Base-by-base conservation (phyloP, 1,140 invertebrate genomes). In the Drosophila ambigua region DNA sequence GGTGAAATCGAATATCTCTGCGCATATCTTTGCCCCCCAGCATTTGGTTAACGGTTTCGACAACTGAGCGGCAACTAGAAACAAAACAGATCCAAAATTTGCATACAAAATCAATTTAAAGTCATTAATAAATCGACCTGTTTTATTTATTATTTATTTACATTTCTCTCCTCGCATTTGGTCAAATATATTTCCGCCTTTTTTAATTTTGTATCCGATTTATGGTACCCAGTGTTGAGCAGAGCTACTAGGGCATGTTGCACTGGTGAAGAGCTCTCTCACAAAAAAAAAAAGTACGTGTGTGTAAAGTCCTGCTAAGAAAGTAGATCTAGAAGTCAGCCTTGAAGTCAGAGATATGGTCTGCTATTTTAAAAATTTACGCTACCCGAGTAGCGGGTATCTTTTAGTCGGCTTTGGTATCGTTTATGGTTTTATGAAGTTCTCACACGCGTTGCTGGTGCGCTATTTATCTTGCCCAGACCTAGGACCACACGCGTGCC, bases 51-150 rank as follows among this genome's bases (percentile, higher is more conserved):
- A 68, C 72, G 69, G 71, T 64, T 65, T 65, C 68, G 60, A 23
- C 62, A 74, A 66, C 61, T 57, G 15, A 60, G 54, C 72, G 45
- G 55, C 50, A 50, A 75, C 54, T 51, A 59, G 26, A 76, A 67
- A 62, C 64, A 55, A 57, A 72, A 69, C 50, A 57, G 46, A 79
- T 9, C 8, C 61, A 39, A 49, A 57, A 85, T 85, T 85, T 75
- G 81, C 81, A 85, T 85, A 82, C 57, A 66, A 78, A 87, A 75
- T 82, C 81, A 39, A 78, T 85, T 88, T 71, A 55, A 67, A 72
- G 83, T 76, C 82, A 85, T 85, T 82, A 85, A 78, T 82, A 85
- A 85, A 85, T 82, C 66, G 83, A 85, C 83, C 83, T 82, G 82
- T 82, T 85, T 88, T 88, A 77, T 84, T 78, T 75, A 68, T 74